Evolutionary conservation across 2,888 invertebrate species (phyloP), one percentile per base, ranked within the genome.

Genomic region (Alloscopus bannaensis): DNA sequence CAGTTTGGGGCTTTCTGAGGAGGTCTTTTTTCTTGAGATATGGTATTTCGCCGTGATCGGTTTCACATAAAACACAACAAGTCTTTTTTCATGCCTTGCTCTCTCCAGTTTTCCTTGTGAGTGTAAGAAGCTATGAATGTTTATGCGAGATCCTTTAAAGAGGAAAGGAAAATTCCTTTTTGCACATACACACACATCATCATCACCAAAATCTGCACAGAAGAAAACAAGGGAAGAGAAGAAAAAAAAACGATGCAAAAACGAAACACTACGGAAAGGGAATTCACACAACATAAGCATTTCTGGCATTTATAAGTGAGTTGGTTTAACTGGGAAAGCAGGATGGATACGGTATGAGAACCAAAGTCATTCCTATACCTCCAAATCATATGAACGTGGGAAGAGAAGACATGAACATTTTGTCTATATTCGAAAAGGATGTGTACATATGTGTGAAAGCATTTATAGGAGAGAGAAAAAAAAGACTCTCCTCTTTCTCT

Each of bases 61-160:
- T 75, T 66, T 22, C 75, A 75, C 66, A 66, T 75, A 75, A 75
- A 75, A 45, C 28, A 73, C 75, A 73, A 73, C 73, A 75, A 75
- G 75, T 75, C 66, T 65, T 55, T 47, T 73, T 75, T 59, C 57
- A 52, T 72, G 52, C 18, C 45, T 18, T 36, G 13, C 45, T 45
- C n/a, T 45, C 45, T 36, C 6, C 36, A 36, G 13, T 36, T 13
- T 13, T 31, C 22, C 71, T 50, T 52, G 6, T 70, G 22, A 57
- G 59, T 26, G 29, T 13, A 28, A 8, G 18, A 71, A n/a, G 45
- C 18, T 1, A 45, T 24, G 45, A 70, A 70, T 22, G 18, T 55
- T n/a, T n/a, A n/a, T n/a, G n/a, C n/a, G n/a, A n/a, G n/a, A n/a
- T n/a, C n/a, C n/a, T n/a, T n/a, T n/a, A 8, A 18, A 45, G 42